A percentile compares a stretch with the other conserved stretches of the same genome.
Evolutionary conservation across 2,888 invertebrate species (phyloP).

Genomic region (Drepana falcataria): DNA sequence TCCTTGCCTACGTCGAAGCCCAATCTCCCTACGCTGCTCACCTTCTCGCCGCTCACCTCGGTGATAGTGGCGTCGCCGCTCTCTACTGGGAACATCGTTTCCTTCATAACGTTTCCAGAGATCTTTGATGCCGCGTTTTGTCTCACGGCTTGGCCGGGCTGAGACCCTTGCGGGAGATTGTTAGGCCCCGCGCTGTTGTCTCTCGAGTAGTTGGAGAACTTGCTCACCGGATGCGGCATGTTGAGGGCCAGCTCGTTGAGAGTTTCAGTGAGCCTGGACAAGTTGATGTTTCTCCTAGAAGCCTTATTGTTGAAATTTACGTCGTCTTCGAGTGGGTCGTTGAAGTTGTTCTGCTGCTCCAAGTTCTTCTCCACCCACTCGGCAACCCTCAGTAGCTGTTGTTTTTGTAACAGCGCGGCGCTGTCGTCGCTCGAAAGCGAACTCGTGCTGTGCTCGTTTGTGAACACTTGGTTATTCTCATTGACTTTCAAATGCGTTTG

Average conservation of each 20-base stretch:
- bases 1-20: constrained; percentile 45
- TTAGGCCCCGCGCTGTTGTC: constrained; percentile 53
- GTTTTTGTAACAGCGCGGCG: constrained; percentile 77
- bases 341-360: constrained; percentile 69
- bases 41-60: constrained; percentile 53
- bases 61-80: constrained; percentile 57
- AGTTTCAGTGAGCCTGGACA: constrained; percentile 61
- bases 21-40: constrained; percentile 36
- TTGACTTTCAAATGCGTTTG: constrained; percentile 72
- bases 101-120: constrained; percentile 51
- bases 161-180: constrained; percentile 30
- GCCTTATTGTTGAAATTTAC: constrained; percentile 49
- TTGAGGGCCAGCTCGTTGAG: constrained; percentile 66
- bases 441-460: constrained; percentile 73
- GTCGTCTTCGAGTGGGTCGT: constrained; percentile 65
- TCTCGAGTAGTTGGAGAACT: constrained; percentile 55
- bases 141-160: constrained; percentile 27
- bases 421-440: constrained; percentile 75
- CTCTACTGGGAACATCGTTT: constrained; percentile 68
- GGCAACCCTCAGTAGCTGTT: constrained; percentile 84
- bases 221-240: constrained; percentile 72
- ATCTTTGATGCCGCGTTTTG: constrained; percentile 33
- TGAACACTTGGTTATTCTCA: constrained; percentile 63
- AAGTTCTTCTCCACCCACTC: constrained; percentile 87
- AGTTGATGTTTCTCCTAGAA: constrained; percentile 53